phyloP scores from a whole-genome alignment of 1,140 invertebrate species.

The Papilio polyxenes region DNA sequence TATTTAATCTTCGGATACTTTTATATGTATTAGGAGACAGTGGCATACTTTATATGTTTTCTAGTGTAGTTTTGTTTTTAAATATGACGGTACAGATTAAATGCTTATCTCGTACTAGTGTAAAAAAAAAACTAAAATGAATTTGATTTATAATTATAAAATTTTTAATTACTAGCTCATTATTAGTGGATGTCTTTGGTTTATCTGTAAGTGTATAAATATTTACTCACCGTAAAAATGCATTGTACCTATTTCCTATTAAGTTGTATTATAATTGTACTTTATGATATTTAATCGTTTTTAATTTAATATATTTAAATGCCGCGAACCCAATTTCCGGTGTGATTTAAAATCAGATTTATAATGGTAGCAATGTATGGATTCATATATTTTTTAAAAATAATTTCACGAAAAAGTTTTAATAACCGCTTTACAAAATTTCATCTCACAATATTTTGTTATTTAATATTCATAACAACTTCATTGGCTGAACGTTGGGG shows the following conservation, averaged over 20 bases:
- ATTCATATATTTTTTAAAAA: neutral
- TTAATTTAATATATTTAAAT: neutral
- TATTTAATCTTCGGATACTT: slow-evolving; percentile 19
- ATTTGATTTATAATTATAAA: no score
- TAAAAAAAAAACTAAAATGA: no score
- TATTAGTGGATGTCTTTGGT: no score
- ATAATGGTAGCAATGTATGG: neutral
- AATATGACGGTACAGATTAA: neutral
- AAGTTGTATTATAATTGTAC: no score
- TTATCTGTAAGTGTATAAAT: no score
- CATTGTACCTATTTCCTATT: no score
- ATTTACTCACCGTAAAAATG: no score
- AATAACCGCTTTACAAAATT: neutral
- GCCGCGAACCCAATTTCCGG: neutral
- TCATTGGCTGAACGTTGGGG: slow-evolving; percentile 33
- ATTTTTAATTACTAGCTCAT: no score
- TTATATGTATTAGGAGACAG: neutral
- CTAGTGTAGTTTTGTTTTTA: neutral
- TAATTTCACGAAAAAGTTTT: neutral
- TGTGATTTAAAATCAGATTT: neutral
- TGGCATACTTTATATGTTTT: neutral
- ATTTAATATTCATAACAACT: slow-evolving; percentile 28
- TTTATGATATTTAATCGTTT: neutral
- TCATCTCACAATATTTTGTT: neutral
- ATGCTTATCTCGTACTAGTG: no score